phyloP scores from a whole-genome alignment of 1,140 invertebrate genomes.

The Lordiphosa mommai region DNA sequence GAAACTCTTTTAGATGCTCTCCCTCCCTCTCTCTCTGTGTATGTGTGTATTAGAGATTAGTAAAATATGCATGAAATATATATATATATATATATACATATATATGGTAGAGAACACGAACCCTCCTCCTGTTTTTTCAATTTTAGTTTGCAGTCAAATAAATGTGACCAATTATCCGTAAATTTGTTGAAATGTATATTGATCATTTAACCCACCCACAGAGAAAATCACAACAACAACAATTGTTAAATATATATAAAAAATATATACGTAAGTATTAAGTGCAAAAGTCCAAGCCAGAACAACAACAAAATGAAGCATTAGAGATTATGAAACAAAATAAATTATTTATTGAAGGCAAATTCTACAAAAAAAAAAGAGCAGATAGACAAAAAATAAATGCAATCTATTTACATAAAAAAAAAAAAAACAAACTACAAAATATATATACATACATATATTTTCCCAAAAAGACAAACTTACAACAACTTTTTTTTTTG shows the following conservation, averaged over 20 bases:
- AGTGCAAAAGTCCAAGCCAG: conserved; percentile 64
- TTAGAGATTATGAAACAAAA: conserved; percentile 16
- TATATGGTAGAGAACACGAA: no score
- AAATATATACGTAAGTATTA: conserved; percentile 24
- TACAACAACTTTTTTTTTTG: no score
- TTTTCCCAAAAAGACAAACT: conserved; percentile 10
- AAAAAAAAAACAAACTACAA: conserved; percentile 5
- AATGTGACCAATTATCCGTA: no score
- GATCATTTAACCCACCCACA: neutral
- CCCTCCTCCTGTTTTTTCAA: no score
- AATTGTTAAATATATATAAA: conserved; percentile 7
- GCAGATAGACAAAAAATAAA: conserved; percentile 39
- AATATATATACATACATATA: neutral
- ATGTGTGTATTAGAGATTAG: no score
- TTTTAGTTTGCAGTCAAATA: no score
- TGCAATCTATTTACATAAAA: conserved; percentile 65
- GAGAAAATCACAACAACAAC: neutral
- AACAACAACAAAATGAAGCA: conserved; percentile 20
- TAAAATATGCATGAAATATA: neutral
- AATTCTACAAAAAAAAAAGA: conserved; percentile 34
- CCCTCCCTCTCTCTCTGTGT: no score
- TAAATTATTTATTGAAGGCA: conserved; percentile 56
- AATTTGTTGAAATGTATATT: no score
- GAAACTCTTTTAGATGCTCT: no score
- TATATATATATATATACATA: conserved; percentile 5